Base-by-base conservation (phyloP, 1,140 invertebrate genomes). In the Amphibalanus amphitrite region DNA sequence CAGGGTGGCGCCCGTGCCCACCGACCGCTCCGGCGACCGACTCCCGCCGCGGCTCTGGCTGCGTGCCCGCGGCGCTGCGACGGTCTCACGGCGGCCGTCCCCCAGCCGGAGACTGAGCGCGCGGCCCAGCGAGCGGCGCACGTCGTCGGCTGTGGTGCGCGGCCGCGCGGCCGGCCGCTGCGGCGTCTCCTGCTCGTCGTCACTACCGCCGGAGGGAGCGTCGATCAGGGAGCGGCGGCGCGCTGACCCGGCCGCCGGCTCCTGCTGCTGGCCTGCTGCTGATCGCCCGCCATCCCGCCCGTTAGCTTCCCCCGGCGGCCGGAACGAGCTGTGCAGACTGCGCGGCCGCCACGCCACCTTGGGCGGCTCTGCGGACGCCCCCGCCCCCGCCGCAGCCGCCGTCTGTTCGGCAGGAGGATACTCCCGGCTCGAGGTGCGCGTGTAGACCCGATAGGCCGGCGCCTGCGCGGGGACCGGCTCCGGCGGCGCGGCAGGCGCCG, bases 301-400 rank as follows among this genome's bases (percentile, higher is more conserved):
- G 10, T 59, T 23, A 59, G 47, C 47, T 59, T 59, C 47, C 47
- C 47, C 47, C 47, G 47, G 47, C 47, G 47, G 47, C 17, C 47
- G 47, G 47, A 20, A 59, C 47, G 47, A 3, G 17, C 20, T 23
- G 6, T 59, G 47, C 47, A 59, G 47, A 59, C 47, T 59, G 20
- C 47, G 47, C 47, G 47, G 47, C 47, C 47, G 47, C 47, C 47
- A 59, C 47, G 47, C 47, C 47, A 59, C 47, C 47, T 59, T 59
- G 47, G 47, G 47, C 47, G 47, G 47, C 47, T 59, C 47, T 8
- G 10, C 23, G 47, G 47, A 8, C 47, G 47, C 47, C 13, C 20
- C 47, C 47, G 47, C 13, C 47, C 10, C 13, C 47, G 47, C 47
- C 13, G 1, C 47, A 8, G 47, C 13, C 47, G 47, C 13, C 4